phyloP scores from a whole-genome alignment of 2,888 invertebrate genomes.

The Eupeodes luniger region DNA sequence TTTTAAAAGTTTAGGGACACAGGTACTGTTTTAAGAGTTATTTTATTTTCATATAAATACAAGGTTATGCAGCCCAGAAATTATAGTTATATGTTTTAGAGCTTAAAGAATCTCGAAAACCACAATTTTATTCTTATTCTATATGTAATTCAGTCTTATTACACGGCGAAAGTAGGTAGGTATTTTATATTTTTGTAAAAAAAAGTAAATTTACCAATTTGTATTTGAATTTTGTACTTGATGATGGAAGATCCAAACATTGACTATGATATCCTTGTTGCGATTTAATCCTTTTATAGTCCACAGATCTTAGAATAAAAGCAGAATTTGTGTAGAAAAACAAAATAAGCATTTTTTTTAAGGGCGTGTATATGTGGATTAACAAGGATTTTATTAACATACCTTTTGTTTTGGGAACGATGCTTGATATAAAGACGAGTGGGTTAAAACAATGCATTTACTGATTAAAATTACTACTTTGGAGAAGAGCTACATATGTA shows the following conservation, averaged over 20 bases:
- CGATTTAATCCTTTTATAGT: constrained; percentile 64
- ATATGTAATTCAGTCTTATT: too few relatives aligned
- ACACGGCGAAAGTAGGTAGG: too few relatives aligned
- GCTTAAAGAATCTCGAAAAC: too few relatives aligned
- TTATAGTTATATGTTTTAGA: too few relatives aligned
- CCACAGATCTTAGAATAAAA: not conserved
- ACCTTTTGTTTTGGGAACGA: constrained; percentile 80
- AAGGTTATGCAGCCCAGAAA: too few relatives aligned
- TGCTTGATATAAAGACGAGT: constrained; percentile 72
- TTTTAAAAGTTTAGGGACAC: too few relatives aligned
- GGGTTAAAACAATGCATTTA: constrained; percentile 83
- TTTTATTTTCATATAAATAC: too few relatives aligned
- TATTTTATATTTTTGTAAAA: too few relatives aligned
- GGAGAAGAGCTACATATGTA: not conserved
- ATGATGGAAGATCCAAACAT: constrained; percentile 42
- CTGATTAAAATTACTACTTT: constrained; percentile 83
- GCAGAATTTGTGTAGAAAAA: too few relatives aligned
- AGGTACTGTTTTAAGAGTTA: too few relatives aligned
- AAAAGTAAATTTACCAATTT: too few relatives aligned
- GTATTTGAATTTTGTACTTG: constrained; percentile 14
- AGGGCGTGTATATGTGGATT: constrained; percentile 79
- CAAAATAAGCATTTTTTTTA: not conserved
- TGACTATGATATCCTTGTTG: constrained; percentile 46
- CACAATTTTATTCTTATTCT: too few relatives aligned
- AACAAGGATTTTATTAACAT: constrained; percentile 81